These are phyloP conservation scores for Borostomias antarcticus DNA, from an alignment of 2,797 vertebrate species.

Conservation along the genomic window DNA sequence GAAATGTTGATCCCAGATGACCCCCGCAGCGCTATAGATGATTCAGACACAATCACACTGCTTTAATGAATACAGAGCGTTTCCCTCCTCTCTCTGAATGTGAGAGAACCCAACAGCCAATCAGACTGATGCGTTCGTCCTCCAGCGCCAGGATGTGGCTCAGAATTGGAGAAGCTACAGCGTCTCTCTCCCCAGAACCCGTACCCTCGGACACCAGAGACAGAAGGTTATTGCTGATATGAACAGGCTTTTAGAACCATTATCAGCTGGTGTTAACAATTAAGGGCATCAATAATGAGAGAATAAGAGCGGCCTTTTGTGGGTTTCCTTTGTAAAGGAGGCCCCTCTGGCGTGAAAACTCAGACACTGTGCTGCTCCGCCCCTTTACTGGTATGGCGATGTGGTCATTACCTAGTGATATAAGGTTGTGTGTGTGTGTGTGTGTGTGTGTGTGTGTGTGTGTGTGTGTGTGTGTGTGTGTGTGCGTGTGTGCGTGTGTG, in stretches of 20 bases:
- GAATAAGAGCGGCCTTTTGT: constrained; percentile 59
- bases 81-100: constrained; percentile 21
- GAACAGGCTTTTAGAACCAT: constrained; percentile 54
- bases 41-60: constrained; percentile 14
- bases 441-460: no score
- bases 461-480: no score
- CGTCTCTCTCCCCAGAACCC: background rate
- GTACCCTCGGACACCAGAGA: constrained; percentile 34
- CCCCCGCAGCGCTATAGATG: constrained; percentile 28
- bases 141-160: constrained; percentile 22
- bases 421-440: no score
- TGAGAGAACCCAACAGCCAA: no score
- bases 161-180: constrained; percentile 25
- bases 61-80: constrained; percentile 37
- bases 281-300: constrained; percentile 64
- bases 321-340: constrained; percentile 51
- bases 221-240: constrained; percentile 72
- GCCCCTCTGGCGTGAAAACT: constrained; percentile 61
- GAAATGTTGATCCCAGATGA: constrained; percentile 56
- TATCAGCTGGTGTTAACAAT: constrained; percentile 67
- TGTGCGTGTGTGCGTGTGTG: no score
- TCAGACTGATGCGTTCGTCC: no score
- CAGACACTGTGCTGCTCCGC: constrained; percentile 53
- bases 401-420: constrained; percentile 58
- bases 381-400: constrained; percentile 48